These are phyloP conservation scores for Prunella strophiata DNA, from an alignment of 2,797 vertebrate genomes.

Conservation along the genomic window DNA sequence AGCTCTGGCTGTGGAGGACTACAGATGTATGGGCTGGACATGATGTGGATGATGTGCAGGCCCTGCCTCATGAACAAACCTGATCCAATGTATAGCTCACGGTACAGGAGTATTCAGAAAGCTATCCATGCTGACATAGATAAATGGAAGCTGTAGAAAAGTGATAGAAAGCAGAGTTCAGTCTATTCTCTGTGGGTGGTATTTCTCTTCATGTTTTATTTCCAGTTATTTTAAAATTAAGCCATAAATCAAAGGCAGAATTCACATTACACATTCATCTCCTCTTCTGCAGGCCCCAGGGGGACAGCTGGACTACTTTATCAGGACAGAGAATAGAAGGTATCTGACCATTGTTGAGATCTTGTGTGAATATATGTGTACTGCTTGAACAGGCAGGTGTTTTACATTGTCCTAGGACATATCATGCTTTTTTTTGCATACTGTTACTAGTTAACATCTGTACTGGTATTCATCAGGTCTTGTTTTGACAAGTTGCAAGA, in stretches of 20 bases:
- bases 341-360: neutral
- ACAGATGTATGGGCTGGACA: neutral
- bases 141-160: constrained; percentile 37
- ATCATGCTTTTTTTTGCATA: neutral
- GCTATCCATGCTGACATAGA: neutral
- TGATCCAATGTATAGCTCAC: neutral
- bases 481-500: neutral
- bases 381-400: neutral
- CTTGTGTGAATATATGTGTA: neutral
- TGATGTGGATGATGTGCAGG: accelerated
- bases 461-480: neutral
- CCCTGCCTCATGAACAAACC: neutral
- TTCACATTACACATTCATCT: constrained; percentile 33
- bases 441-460: neutral
- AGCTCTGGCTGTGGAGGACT: neutral
- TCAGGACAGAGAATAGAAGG: neutral
- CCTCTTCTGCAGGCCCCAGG: neutral
- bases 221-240: constrained; percentile 65
- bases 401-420: neutral
- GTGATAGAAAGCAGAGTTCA: constrained; percentile 31
- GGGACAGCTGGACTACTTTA: constrained; percentile 21
- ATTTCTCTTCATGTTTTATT: constrained; percentile 55
- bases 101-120: neutral
- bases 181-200: constrained; percentile 1
- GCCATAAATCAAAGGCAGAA: constrained; percentile 29